phyloP scores from a whole-genome alignment of 1,140 invertebrate genomes.

The Euborellia annulipes region DNA sequence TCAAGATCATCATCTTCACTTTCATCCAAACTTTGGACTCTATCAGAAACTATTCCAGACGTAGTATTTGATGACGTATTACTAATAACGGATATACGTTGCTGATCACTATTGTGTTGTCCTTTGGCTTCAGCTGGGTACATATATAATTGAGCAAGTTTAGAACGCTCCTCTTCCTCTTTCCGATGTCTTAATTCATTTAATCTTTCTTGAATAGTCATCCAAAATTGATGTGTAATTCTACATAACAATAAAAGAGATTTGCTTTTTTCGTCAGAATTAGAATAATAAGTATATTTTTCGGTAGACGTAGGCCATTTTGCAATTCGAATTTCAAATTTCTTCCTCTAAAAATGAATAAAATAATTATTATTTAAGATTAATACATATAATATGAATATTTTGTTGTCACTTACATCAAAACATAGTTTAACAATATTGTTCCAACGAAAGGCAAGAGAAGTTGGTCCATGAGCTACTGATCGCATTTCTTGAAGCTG shows the following conservation, averaged over 20 bases:
- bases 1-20: slow-evolving; percentile 37
- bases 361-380: slow-evolving; percentile 2
- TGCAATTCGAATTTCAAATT: slow-evolving; percentile 84
- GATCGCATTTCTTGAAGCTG: slow-evolving; percentile 23
- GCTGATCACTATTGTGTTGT: slow-evolving; percentile 21
- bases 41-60: slow-evolving; percentile 85
- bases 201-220: slow-evolving; percentile 72
- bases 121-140: slow-evolving; percentile 1
- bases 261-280: slow-evolving; percentile 82
- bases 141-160: neutral
- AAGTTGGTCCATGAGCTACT: slow-evolving; percentile 14
- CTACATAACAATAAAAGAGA: slow-evolving; percentile 74
- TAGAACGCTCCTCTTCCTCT: slow-evolving; percentile 42
- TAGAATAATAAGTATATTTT: slow-evolving; percentile 78
- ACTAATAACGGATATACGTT: slow-evolving; percentile 79
- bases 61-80: slow-evolving; percentile 87
- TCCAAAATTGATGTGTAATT: slow-evolving; percentile 86
- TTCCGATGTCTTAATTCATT: slow-evolving; percentile 60
- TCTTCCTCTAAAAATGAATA: slow-evolving; percentile 54
- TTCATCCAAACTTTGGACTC: slow-evolving; percentile 84
- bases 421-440: slow-evolving; percentile 87
- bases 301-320: slow-evolving; percentile 40
- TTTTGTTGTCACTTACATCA: slow-evolving; percentile 42
- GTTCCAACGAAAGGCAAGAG: slow-evolving; percentile 74
- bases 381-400: neutral